Conservation (phyloP, 1,140 invertebrate species). For the Trialeurodes vaporariorum region DNA sequence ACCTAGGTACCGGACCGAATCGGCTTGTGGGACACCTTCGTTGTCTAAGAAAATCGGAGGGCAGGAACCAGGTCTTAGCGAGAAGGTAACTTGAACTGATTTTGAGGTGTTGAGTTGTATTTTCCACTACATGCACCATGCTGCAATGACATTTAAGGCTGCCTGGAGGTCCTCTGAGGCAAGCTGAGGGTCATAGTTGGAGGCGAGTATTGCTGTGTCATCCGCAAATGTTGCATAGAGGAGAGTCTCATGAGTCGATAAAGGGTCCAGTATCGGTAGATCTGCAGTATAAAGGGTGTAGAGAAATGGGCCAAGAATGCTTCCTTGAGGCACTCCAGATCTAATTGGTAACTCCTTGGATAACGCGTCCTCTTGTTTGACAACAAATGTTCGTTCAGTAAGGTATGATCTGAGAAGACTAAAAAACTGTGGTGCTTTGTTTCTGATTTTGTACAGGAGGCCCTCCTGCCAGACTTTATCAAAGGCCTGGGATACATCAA, state of each 20-base stretch:
- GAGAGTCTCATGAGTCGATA: background rate
- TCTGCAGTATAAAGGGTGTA: background rate
- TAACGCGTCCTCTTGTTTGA: background rate
- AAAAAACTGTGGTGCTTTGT: background rate
- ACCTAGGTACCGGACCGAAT: background rate
- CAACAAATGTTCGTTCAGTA: slow-evolving; percentile 2
- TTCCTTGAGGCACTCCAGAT: background rate
- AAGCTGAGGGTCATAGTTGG: background rate
- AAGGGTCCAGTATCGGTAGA: background rate
- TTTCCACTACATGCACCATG: background rate
- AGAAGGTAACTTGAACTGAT: background rate
- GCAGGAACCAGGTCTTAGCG: background rate
- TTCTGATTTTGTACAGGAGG: slow-evolving; percentile 5
- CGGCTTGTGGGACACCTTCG: background rate
- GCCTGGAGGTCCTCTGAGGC: background rate
- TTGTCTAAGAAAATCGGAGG: background rate
- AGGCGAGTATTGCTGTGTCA: background rate
- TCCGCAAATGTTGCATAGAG: no score
- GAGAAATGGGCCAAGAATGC: background rate
- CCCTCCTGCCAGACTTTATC: slow-evolving; percentile 31
- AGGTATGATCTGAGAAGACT: slow-evolving; percentile 11
- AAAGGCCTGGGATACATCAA: slow-evolving; percentile 24
- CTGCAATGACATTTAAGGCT: background rate
- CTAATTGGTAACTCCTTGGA: background rate
- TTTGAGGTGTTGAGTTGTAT: background rate